phyloP scores from a whole-genome alignment of 2,888 invertebrate genomes.

The Catotricha subobsoleta region DNA sequence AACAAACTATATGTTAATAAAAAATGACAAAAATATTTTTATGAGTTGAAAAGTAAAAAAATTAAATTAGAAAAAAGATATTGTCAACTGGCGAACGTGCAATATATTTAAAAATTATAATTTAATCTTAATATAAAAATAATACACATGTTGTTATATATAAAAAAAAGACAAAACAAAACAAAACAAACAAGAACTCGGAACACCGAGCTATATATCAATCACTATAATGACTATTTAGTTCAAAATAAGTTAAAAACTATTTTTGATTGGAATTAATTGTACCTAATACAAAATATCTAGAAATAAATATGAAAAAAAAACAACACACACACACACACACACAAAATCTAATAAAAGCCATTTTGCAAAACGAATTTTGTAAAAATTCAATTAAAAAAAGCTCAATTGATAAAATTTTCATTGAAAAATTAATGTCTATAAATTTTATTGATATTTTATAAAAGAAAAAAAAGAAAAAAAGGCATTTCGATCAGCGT shows the following conservation, averaged over 20 bases:
- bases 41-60: not conserved
- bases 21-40: not conserved
- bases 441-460: not conserved
- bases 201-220: not conserved
- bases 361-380: not conserved
- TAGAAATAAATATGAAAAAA: not conserved
- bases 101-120: conserved; percentile 15
- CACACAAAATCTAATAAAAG: not conserved
- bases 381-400: not conserved
- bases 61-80: conserved; percentile 1
- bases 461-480: not conserved
- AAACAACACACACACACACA: not conserved
- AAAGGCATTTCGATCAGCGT: no score
- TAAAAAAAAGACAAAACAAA: not conserved
- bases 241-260: not conserved
- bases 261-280: no score
- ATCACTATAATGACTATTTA: not conserved
- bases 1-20: not conserved
- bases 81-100: conserved; percentile 17
- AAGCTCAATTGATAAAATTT: not conserved
- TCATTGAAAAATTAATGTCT: not conserved
- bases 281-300: no score
- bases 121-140: conserved; percentile 2
- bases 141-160: not conserved
- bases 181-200: not conserved